Evolutionary conservation across 2,113 vertebrate genomes (phyloP), one percentile per base, ranked within the genome.

Genomic region (Camarhynchus parvulus): DNA sequence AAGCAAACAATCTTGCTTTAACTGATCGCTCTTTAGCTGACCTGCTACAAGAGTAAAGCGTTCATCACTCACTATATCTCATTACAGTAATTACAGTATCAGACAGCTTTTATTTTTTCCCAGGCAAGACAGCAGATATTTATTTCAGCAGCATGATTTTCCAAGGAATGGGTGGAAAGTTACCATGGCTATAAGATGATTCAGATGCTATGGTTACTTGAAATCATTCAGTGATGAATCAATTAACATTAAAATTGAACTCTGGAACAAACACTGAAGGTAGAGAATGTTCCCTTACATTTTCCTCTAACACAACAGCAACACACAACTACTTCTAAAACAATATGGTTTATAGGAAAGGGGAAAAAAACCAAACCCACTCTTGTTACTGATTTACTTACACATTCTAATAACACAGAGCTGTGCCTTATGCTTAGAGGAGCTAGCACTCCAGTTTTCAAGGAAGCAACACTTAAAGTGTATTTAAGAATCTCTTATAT

Each of bases 201-300:
- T 87, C 63, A 95, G 47, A 44, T 59, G 55, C 33, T 67, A 83
- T 33, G 52, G 68, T 88, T 86, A 86, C 39, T 86, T 83, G 39
- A 70, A 94, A 78, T 59, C 75, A 68, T 56, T 67, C 72, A 91
- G 6, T 5, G 68, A 91, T 86, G 42, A 93, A 83, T 83, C 72
- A 77, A 39, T 90, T 88, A 85, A 87, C 66, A 85, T 47, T 80
- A 73, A 83, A 90, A 90, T 35, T 73, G 78, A 87, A 62, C 49
- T 84, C 37, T 37, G 58, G 23, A 86, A 50, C 8, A 50, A 92
- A 90, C 10, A 81, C 22, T 53, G 23, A 47, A 78, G 42, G 39
- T 42, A 85, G 42, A 80, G 31, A 70, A 77, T 42, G 78, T 74
- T 74, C 46, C 50, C 3, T 21, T 27, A 23, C 7, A 46, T 80